These are phyloP conservation scores for Ormyrus thymus DNA, from an alignment of 2,888 invertebrate species.

Conservation along the genomic window DNA sequence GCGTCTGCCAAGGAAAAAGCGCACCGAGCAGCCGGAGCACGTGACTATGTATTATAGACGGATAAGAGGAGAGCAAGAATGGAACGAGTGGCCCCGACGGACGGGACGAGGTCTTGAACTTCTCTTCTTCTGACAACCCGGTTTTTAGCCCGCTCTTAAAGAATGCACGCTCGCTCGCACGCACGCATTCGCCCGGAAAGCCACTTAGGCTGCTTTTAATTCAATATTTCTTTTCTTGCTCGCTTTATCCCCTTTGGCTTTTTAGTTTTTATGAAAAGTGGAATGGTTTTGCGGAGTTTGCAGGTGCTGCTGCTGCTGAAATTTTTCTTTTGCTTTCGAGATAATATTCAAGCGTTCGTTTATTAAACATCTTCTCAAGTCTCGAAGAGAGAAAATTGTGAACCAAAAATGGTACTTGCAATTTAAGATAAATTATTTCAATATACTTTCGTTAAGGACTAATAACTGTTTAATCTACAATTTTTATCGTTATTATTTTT, in stretches of 20 bases:
- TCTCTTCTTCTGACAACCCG: neutral
- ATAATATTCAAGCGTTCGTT: no score
- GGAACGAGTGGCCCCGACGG: neutral
- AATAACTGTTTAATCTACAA: no score
- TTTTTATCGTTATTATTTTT: no score
- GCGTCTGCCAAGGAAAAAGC: slow-evolving; percentile 24
- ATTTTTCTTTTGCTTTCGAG: no score
- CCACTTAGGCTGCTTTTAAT: slow-evolving; percentile 44
- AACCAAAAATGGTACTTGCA: no score
- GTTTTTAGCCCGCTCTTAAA: neutral
- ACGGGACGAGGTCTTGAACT: slow-evolving; percentile 34
- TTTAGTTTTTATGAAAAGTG: neutral
- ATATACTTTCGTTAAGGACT: no score
- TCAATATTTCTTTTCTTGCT: slow-evolving; percentile 41
- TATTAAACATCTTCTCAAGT: no score
- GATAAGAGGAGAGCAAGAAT: slow-evolving; percentile 11
- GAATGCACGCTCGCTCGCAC: neutral
- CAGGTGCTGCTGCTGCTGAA: no score
- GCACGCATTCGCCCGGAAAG: neutral
- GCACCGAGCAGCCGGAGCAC: neutral
- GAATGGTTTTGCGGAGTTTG: neutral
- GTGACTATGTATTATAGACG: neutral
- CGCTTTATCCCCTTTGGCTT: neutral
- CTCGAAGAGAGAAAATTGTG: no score
- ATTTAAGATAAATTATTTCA: no score